Base-by-base conservation (phyloP, 2,888 invertebrate genomes). In the Drosophila koepferae region DNA sequence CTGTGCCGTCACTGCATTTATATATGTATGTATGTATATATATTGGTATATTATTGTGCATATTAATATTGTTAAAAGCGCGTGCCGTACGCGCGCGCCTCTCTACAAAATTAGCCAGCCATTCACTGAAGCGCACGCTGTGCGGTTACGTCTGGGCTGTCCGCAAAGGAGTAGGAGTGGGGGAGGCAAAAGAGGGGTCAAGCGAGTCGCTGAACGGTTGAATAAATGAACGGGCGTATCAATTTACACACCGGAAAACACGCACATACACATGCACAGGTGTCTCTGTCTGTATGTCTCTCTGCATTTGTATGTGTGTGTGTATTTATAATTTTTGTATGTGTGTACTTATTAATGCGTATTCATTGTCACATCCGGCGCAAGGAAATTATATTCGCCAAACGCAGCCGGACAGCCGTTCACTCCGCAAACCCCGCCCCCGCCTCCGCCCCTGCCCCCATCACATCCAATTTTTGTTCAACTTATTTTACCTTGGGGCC, bases 341-440 rank as follows among this genome's bases (percentile, higher is more conserved):
- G 60, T 78, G 62, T 73, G 68, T 73, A 85, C 88, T 87, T 89
- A 87, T 90, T 90, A 90, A 90, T 90, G 91, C 84, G 82, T 81
- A 87, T 86, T 90, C 91, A 90, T 90, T 90, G 91, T 88, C 81
- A 82, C 91, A 84, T 90, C 90, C 90, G 90, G 89, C 72, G 67
- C 74, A 73, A 89, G 89, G 86, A 87, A 89, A 83, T 90, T 88
- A 88, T 85, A 89, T 86, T 85, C 85, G 77, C 72, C 74, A 72
- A 70, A 78, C 80, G 79, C 69, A 55, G 54, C 31, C 56, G 56
- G 14, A 54, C 54, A 40, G 14, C 61, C 18, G 12, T 43, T 14
- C 18, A 28, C 28, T 28, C 28, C 28, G 28, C 28, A 6, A 28
- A 28, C 36, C 49, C n/a, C 28, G 14, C 18, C 8, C 36, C 1